Evolutionary conservation across 2,113 vertebrate species (phyloP), one percentile per base, ranked within the genome.

Genomic region (Forbesichthys agassizii): DNA sequence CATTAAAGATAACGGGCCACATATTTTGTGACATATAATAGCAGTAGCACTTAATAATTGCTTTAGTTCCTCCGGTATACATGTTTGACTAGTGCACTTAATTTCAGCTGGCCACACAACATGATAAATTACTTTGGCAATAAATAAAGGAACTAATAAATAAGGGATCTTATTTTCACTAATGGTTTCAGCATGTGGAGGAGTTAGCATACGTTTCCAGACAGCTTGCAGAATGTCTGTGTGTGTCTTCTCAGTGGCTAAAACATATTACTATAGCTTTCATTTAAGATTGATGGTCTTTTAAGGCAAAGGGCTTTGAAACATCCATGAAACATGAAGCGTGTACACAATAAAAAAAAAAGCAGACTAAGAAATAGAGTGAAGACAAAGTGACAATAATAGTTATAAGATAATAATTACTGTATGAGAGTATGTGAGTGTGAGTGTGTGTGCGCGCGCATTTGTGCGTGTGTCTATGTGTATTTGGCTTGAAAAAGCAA

Each of bases 151-250:
- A 85, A 86, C 83, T 79, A 54, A 84, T 86, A 80, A 83, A 89
- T 84, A 65, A 75, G 16, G 42, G 68, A 68, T 82, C 12, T 18
- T 79, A 84, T 85, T 87, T 69, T 66, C 62, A 68, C 67, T 82
- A 89, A 92, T 86, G 71, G 71, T 12, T 85, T 78, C 81, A 84
- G 70, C 79, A 84, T 88, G 88, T 84, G 83, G 74, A 78, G 61
- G 68, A 71, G 68, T 79, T 59, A 66, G 57, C 51, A 53, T 69
- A 73, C 62, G 68, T 83, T 82, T 68, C 65, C 64, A 60, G 20
- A 72, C 71, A 84, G 16, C 16, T 16, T 16, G 16, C 16, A 74
- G 48, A 52, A 79, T 11, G 74, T 66, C 62, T 69, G 55, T 52
- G 51, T 65, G 63, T 74, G 56, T 14, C 20, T 52, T 48, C 70